Evolutionary conservation across 2,113 vertebrate genomes (phyloP).

Genomic region (Gavia stellata): DNA sequence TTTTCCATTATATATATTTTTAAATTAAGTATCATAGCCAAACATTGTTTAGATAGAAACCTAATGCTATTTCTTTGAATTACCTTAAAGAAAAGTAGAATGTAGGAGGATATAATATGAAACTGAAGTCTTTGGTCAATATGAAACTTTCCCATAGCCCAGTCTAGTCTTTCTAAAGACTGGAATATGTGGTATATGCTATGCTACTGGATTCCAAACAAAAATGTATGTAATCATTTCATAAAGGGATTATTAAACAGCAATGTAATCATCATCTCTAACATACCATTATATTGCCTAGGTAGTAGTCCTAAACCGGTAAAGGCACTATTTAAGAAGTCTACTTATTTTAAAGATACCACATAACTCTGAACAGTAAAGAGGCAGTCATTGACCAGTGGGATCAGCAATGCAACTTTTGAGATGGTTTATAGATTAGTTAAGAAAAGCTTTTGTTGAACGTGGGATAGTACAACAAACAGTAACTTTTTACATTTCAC

Average conservation of each 20-base stretch:
- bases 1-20: conserved; percentile 1
- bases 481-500: neutral
- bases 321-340: neutral
- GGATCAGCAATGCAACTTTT: neutral
- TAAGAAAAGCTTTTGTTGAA: neutral
- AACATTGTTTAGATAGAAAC: neutral
- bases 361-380: neutral
- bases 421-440: neutral
- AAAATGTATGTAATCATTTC: neutral
- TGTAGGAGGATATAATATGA: neutral
- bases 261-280: neutral
- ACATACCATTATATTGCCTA: neutral
- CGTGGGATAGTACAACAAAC: neutral
- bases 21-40: neutral
- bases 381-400: neutral
- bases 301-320: neutral
- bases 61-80: neutral
- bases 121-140: neutral
- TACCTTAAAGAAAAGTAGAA: neutral
- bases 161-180: neutral
- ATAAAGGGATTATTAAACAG: neutral
- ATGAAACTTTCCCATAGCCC: neutral
- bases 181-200: neutral
- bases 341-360: neutral
- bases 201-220: neutral